These are phyloP conservation scores for Heliangelus exortis DNA, from an alignment of 2,797 vertebrate genomes.

Conservation along the genomic window DNA sequence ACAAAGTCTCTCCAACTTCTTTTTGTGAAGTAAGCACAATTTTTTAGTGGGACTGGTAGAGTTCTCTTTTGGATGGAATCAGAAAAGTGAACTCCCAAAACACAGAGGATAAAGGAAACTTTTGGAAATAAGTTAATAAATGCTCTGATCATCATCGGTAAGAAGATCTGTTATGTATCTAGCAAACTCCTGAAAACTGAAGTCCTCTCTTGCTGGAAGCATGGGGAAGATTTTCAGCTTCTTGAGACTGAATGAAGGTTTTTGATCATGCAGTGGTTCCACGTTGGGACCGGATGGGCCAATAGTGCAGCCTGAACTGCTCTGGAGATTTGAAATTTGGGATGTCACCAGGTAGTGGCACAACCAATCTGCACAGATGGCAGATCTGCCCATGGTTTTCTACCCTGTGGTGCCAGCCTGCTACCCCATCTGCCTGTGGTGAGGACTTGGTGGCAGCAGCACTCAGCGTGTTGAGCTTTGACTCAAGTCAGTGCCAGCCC, in stretches of 20 bases:
- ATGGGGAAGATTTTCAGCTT: not conserved
- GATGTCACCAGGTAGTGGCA: not conserved
- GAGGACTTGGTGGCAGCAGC: not conserved
- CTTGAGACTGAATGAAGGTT: not conserved
- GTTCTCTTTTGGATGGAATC: not conserved
- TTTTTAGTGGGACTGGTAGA: not conserved
- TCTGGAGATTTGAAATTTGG: not conserved
- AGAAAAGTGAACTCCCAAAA: not conserved
- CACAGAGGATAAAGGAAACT: not conserved
- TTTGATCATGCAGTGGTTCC: rapidly evolving
- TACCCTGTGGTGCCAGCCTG: not conserved
- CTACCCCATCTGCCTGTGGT: too few species aligned
- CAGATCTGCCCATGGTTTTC: not conserved
- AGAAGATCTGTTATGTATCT: not conserved
- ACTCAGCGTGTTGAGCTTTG: not conserved
- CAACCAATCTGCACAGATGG: rapidly evolving
- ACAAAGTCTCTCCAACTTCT: not conserved
- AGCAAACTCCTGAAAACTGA: not conserved
- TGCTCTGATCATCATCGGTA: not conserved
- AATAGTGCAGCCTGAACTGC: not conserved
- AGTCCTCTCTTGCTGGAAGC: not conserved
- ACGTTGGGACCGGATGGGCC: rapidly evolving
- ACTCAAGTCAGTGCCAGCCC: not conserved
- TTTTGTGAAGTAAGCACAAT: not conserved
- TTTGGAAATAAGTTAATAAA: not conserved